Evolutionary conservation across 2,113 vertebrate species (phyloP), one percentile per base, ranked within the genome.

Genomic region (Perccottus glenii): DNA sequence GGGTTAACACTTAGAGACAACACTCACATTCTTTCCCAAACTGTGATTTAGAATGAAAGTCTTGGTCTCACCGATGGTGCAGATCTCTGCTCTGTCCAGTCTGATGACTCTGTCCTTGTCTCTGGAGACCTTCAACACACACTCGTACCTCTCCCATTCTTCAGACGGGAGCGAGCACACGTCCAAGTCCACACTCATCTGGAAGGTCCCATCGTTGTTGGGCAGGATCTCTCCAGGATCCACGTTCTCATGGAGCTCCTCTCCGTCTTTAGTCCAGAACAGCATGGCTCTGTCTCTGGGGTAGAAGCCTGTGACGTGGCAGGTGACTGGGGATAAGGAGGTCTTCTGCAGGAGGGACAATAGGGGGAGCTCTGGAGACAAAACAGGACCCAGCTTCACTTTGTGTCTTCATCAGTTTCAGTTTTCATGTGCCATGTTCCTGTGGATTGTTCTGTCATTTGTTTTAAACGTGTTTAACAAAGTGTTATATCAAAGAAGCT

Each of bases 331-430:
- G 55, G 55, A 57, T 12, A 35, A 40, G 55, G 55, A 42, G n/a
- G 36, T 40, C 55, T 57, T 57, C 55, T 57, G 55, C 55, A 57
- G 65, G 49, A 78, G 15, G 19, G 55, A 73, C 27, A 78, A 55
- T 5, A 45, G 50, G 9, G 76, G 64, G 27, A 8, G 52, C 5
- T 10, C 76, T 73, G 2, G 19, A 9, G 27, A 57, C 5, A 53
- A 33, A 35, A 4, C 6, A 46, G 12, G 10, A 46, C 19, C 19
- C 19, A 27, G 19, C 19, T 27, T 27, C 19, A 27, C 19, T 27
- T 27, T 27, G 19, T 27, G 19, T 27, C 19, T 27, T 27, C 19
- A 27, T 27, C 19, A 27, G 19, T 27, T 27, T 8, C 6, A 43
- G 42, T 43, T 11, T 43, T 27, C 19, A 27, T 27, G 42, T 43